A percentile compares a stretch with the other conserved stretches of the same genome.
Conservation (phyloP, 2,888 invertebrate genomes). For the Hololepta plana region DNA sequence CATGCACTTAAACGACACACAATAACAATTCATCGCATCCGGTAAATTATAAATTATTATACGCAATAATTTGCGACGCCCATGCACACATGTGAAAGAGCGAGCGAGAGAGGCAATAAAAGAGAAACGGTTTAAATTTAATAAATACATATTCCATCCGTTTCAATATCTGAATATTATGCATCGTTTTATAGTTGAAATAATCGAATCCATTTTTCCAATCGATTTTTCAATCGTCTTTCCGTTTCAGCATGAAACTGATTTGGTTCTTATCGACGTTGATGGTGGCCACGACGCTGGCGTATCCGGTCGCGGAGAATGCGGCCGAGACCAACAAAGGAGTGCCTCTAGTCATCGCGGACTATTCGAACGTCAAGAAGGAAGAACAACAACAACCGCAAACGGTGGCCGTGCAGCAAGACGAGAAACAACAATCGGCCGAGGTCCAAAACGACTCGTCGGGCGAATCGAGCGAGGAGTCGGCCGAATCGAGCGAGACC, state of each 20-base stretch:
- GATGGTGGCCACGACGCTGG: conserved; percentile 29
- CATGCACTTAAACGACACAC: too few species aligned
- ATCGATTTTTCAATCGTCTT: conserved; percentile 6
- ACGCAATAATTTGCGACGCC: too few species aligned
- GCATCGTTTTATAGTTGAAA: too few species aligned
- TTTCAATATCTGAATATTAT: too few species aligned
- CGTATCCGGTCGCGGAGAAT: conserved; percentile 42
- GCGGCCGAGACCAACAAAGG: conserved; percentile 15
- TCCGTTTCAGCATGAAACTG: conserved; percentile 41
- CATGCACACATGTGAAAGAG: too few species aligned
- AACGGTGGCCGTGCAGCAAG: too few species aligned
- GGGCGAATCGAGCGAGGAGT: conserved; percentile 16
- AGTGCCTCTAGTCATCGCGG: conserved; percentile 25
- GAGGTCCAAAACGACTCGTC: conserved; percentile 14
- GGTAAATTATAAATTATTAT: too few species aligned
- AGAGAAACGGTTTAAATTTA: too few species aligned
- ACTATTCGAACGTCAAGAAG: conserved; percentile 25
- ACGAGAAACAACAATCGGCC: conserved; percentile 11
- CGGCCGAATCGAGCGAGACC: conserved; percentile 18
- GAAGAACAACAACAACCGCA: conserved; percentile 17
- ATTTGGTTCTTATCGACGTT: conserved; percentile 39
- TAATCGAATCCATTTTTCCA: too few species aligned
- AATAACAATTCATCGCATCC: too few species aligned
- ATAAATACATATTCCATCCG: too few species aligned
- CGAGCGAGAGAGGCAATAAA: too few species aligned